phyloP scores from a whole-genome alignment of 2,113 vertebrate species.

The Salvelinus sp. region DNA sequence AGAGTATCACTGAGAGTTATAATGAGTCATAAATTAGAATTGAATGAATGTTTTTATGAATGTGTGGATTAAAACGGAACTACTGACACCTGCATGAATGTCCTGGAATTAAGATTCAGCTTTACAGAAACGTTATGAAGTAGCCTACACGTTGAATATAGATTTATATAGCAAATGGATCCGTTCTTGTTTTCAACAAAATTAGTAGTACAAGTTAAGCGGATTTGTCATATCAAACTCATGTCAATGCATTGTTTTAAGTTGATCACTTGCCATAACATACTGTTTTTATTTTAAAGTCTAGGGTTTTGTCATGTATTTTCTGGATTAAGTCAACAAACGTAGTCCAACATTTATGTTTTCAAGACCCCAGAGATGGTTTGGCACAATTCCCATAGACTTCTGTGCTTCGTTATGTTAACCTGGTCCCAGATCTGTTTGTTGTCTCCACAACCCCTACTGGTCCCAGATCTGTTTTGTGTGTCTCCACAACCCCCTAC shows the following conservation, averaged over 20 bases:
- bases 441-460: too few species aligned
- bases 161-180: neutral
- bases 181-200: neutral
- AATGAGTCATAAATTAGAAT: conserved; percentile 13
- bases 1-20: neutral
- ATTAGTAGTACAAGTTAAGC: neutral
- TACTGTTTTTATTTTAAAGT: neutral
- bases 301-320: neutral
- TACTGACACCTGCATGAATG: conserved; percentile 13
- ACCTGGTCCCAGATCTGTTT: too few species aligned
- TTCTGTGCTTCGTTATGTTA: too few species aligned
- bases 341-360: neutral
- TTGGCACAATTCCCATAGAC: too few species aligned
- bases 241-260: neutral
- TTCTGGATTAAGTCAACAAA: neutral
- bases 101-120: conserved; percentile 14
- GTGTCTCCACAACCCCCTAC: too few species aligned
- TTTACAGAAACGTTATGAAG: neutral
- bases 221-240: neutral
- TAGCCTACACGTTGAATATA: neutral
- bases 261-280: neutral
- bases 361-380: too few species aligned
- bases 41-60: conserved; percentile 32
- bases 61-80: conserved; percentile 2
- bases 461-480: too few species aligned